Evolutionary conservation across 2,888 invertebrate genomes (phyloP), one percentile per base, ranked within the genome.

Genomic region (Hirudinaria manillensis): DNA sequence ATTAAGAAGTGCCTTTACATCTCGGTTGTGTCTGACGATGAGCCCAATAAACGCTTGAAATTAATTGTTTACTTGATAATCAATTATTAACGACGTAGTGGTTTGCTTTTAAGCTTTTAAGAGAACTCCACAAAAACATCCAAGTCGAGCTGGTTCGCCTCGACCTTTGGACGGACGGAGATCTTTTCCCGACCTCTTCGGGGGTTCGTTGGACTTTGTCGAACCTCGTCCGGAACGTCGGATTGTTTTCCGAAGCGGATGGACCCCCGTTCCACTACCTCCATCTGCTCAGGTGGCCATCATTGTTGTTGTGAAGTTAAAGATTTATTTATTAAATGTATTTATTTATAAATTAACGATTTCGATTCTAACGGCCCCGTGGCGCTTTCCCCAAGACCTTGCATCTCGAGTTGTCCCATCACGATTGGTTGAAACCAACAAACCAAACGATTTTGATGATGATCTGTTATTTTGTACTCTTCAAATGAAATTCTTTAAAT

Each of bases 121-220:
- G n/a, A n/a, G 61, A 61, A 61, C 24, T 61, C 13, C 29, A 61
- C 61, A 61, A 61, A n/a, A 61, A 61, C 61, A 27, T 61, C 24
- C 24, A 61, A 10, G 1, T 61, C 10, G 61, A 61, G 29, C 19
- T 61, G 24, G 29, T 61, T 29, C 61, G n/a, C 61, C 61, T 61
- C 24, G 61, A 61, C 29, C 61, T 61, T 29, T 61, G 61, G 61
- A 27, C 7, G 10, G 61, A 61, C 10, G 24, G 1, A 1, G 61
- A 61, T n/a, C 29, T 61, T 27, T 61, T 61, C 61, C 61, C 61
- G 13, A 27, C 29, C 7, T 4, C 29, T 61, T 29, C 19, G 24
- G 24, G 61, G 2, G 61, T n/a, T 29, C 61, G 61, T 10, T 61
- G 24, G 24, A 27, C 24, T 7, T 10, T 61, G 24, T 61, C 61